phyloP scores from a whole-genome alignment of 23 tunicate genomes.

The Trididemnum miniatum region DNA sequence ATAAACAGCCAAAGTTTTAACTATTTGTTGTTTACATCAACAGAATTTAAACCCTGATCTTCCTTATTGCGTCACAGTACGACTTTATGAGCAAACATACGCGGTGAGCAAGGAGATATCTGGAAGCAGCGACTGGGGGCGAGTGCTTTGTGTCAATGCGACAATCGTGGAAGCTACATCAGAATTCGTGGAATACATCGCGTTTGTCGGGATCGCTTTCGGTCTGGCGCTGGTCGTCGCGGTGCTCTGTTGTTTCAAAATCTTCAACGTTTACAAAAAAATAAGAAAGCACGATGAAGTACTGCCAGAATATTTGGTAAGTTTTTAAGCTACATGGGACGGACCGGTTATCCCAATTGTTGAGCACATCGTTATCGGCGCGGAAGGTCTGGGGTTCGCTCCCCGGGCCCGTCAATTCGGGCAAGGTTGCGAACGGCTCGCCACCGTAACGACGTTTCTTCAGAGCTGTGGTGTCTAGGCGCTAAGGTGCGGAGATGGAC shows the following conservation, averaged over 20 bases:
- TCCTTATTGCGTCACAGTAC: not conserved
- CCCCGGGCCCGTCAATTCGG: too few species aligned
- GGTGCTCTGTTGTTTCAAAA: not conserved
- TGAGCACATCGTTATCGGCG: too few species aligned
- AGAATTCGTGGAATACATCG: not conserved
- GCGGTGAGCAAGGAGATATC: not conserved
- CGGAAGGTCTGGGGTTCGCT: too few species aligned
- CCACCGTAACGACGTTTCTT: too few species aligned
- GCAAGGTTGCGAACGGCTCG: too few species aligned
- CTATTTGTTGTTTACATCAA: too few species aligned
- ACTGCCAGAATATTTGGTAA: slow-evolving; percentile 21
- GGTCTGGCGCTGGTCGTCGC: not conserved
- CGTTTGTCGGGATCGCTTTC: not conserved
- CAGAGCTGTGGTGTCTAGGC: too few species aligned
- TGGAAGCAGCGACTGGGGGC: slow-evolving; percentile 23
- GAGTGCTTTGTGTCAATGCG: slow-evolving; percentile 12
- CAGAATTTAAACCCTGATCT: not conserved
- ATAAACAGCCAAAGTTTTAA: too few species aligned
- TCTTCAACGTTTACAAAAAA: not conserved
- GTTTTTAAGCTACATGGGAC: too few species aligned
- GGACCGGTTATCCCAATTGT: too few species aligned
- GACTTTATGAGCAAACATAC: not conserved
- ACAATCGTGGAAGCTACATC: not conserved
- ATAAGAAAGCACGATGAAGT: not conserved
- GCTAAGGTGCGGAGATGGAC: too few species aligned